phyloP scores from a whole-genome alignment of 2,888 invertebrate genomes.

The Caenorhabditis becei region DNA sequence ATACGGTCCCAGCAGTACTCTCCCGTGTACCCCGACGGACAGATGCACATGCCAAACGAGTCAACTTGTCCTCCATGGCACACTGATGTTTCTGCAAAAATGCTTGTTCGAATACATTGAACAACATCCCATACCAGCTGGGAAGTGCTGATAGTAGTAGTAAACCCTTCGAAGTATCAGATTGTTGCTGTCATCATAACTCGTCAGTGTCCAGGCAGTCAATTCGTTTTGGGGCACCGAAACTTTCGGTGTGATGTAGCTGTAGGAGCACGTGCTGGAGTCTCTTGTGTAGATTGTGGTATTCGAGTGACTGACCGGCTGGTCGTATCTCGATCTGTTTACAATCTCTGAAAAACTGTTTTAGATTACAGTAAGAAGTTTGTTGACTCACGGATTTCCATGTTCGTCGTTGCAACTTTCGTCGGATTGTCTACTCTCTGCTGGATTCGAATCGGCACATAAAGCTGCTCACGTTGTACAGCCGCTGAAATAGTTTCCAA shows the following conservation, averaged over 20 bases:
- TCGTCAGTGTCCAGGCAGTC: conserved; percentile 34
- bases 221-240: conserved; percentile 35
- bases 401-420: neutral
- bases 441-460: conserved; percentile 22
- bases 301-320: conserved; percentile 19
- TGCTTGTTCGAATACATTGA: no score
- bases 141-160: conserved; percentile 50
- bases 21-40: conserved; percentile 50
- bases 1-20: conserved; percentile 62
- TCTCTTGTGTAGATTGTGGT: conserved; percentile 19
- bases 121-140: conserved; percentile 24
- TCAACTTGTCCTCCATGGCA: conserved; percentile 52
- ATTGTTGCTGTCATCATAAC: conserved; percentile 7
- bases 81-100: conserved; percentile 29
- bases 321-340: conserved; percentile 35
- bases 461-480: conserved; percentile 12
- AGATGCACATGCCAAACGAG: conserved; percentile 47
- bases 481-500: conserved; percentile 10
- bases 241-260: conserved; percentile 28
- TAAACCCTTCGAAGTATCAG: conserved; percentile 31
- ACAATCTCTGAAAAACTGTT: conserved; percentile 28
- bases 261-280: conserved; percentile 28
- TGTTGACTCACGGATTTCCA: conserved; percentile 48
- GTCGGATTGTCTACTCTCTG: neutral
- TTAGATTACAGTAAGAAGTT: no score